Percentiles rank a stretch among this genome's conserved stretches.
Evolutionary conservation across 2,113 vertebrate species (phyloP).

Genomic region (Megaptera novaeangliae): DNA sequence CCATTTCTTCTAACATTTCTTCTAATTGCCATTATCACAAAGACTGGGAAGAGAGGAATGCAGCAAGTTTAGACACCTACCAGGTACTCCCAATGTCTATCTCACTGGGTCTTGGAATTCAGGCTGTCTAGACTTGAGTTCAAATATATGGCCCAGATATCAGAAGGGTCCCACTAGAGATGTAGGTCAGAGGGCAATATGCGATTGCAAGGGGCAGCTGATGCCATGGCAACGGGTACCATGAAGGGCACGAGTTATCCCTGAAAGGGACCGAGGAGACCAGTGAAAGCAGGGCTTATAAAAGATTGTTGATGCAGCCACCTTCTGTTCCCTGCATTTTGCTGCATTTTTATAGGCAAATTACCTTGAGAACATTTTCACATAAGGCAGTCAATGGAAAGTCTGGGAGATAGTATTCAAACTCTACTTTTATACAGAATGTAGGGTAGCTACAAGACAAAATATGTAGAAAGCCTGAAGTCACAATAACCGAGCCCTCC

Average conservation of each 20-base stretch:
- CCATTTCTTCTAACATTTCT: not conserved
- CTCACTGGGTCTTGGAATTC: not conserved
- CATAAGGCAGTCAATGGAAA: not conserved
- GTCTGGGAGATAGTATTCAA: not conserved
- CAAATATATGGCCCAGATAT: not conserved
- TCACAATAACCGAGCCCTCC: not conserved
- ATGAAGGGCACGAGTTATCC: not conserved
- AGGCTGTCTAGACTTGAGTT: no score
- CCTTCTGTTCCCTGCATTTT: not conserved
- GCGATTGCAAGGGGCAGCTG: accelerated
- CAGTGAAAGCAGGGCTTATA: not conserved
- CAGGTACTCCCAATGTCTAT: not conserved
- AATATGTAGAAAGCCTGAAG: no score
- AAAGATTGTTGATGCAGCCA: no score
- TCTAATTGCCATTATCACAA: not conserved
- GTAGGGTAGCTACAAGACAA: not conserved
- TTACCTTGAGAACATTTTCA: not conserved
- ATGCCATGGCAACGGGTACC: not conserved
- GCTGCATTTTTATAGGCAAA: not conserved
- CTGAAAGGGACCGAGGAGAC: accelerated
- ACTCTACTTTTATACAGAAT: not conserved
- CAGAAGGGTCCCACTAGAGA: not conserved
- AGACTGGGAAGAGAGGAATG: not conserved
- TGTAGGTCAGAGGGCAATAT: not conserved
- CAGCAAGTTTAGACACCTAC: not conserved